Evolutionary conservation across 2,888 invertebrate species (phyloP), one percentile per base, ranked within the genome.

Genomic region (Drosophila pseudotakahashii): DNA sequence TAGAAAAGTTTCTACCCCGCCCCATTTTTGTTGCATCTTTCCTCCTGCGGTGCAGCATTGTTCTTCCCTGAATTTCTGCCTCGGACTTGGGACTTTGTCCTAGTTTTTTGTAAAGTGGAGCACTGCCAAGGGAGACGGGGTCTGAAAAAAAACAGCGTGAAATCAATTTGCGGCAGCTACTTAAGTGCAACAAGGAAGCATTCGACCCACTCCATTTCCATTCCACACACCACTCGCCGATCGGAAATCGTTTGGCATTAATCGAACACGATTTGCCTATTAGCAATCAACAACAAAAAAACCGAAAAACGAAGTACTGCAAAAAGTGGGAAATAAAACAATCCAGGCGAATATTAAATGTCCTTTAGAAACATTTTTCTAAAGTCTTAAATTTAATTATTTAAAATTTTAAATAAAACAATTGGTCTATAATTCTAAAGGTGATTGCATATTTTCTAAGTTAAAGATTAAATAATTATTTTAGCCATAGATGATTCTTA

Each of bases 121-220:
- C 80, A 83, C 14, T 71, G 67, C 64, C 69, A 78, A 36, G 48
- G 37, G 30, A 42, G 45, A 54, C n/a, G 42, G 30, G 30, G 50
- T 59, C 11, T 37, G 47, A 30, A 11, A 34, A n/a, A 32, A 32
- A 50, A 63, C 83, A 83, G 86, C 84, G 73, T 81, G 84, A 84
- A 84, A 84, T 84, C 84, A 84, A 84, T 86, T 86, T 83, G 86
- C 73, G 81, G 86, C 86, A 86, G 84, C 84, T 84, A 84, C 84
- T 84, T 83, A 79, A 83, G 84, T 79, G 84, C 81, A 82, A 79
- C 77, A 75, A 67, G 62, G 64, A 69, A 63, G 26, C 66, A 54
- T 19, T 36, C 67, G 64, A 47, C 48, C 36, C 64, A 42, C 64
- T 53, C 53, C 64, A 77, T 75, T 75, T 62, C 34, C 32, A 47